These are phyloP conservation scores for Rhinichthys osculus DNA, from an alignment of 2,797 vertebrate species.

Conservation along the genomic window DNA sequence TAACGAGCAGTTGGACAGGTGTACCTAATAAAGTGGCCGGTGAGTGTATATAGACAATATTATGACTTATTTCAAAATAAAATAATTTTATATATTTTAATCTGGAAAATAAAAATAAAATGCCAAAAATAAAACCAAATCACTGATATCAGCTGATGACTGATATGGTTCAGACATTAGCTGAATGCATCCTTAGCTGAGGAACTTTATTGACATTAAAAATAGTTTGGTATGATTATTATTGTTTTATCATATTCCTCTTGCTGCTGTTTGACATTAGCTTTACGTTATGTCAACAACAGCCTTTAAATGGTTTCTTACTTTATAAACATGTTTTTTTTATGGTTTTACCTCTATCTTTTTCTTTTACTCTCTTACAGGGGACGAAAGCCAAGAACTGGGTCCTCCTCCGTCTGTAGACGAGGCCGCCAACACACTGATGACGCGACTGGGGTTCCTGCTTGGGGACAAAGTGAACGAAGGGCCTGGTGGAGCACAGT, in stretches of 20 bases:
- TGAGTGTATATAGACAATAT: not conserved
- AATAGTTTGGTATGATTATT: not conserved
- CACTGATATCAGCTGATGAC: not conserved
- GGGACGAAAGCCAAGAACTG: conserved; percentile 87
- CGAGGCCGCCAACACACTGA: conserved; percentile 95
- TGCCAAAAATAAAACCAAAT: rapidly evolving
- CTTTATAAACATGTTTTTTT: not conserved
- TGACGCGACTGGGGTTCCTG: conserved; percentile 95
- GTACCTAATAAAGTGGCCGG: too few species aligned
- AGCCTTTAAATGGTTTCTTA: not conserved
- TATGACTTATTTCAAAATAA: not conserved
- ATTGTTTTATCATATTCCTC: not conserved
- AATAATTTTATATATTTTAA: not conserved
- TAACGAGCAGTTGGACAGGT: too few species aligned
- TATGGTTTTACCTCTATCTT: not conserved
- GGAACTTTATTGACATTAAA: not conserved
- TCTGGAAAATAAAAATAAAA: not conserved
- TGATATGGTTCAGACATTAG: not conserved
- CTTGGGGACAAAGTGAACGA: conserved; percentile 89
- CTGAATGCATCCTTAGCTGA: not conserved
- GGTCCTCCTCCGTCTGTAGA: conserved; percentile 95
- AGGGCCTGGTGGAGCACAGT: conserved; percentile 83
- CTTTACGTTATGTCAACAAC: not conserved
- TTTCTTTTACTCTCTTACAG: conserved; percentile 66
- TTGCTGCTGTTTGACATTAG: not conserved